Evolutionary conservation across 2,113 vertebrate species (phyloP), one percentile per base, ranked within the genome.

Genomic region (Tetraodon nigroviridis): DNA sequence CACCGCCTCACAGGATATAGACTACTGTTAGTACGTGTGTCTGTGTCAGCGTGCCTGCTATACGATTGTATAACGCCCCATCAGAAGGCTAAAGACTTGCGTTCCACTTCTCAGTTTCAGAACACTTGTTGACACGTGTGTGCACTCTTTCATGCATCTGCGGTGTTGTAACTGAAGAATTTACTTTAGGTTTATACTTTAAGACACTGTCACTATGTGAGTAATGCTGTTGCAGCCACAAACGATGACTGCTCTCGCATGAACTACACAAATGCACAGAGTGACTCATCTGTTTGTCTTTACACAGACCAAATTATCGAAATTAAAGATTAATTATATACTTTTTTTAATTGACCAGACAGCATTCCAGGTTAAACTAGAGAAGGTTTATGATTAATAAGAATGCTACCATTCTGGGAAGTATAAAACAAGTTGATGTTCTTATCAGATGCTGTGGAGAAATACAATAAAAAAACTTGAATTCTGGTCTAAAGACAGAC

Each of bases 1-100:
- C 52, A 18, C 68, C 16, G 61, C 66, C 75, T 77, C 78, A 76
- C 80, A 83, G 83, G 82, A 87, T 82, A 69, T 76, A 69, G 76
- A 59, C 67, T 37, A n/a, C 70, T 72, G 72, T 75, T 76, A 64
- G 77, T 74, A 62, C 80, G 78, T 40, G 77, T 82, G 77, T 59
- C 61, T 51, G 61, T 58, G 71, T 67, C 41, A 6, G 16, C 58
- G 55, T 68, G 58, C 6, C 37, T 63, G 62, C 69, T 58, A 1
- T 58, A 19, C 41, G 60, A 70, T 49, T 71, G 51, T 58, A 16
- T 55, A 66, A 67, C 56, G 73, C 53, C 37, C 20, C 63, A 71
- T 78, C 58, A 64, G 58, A 70, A 81, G 63, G 54, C 7, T 18
- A 41, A 67, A 17, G 63, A 20, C 45, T 37, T 22, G 18, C 54